These are phyloP conservation scores for Propithecus deckenii DNA, from an alignment of 2,797 vertebrate species.

Conservation along the genomic window DNA sequence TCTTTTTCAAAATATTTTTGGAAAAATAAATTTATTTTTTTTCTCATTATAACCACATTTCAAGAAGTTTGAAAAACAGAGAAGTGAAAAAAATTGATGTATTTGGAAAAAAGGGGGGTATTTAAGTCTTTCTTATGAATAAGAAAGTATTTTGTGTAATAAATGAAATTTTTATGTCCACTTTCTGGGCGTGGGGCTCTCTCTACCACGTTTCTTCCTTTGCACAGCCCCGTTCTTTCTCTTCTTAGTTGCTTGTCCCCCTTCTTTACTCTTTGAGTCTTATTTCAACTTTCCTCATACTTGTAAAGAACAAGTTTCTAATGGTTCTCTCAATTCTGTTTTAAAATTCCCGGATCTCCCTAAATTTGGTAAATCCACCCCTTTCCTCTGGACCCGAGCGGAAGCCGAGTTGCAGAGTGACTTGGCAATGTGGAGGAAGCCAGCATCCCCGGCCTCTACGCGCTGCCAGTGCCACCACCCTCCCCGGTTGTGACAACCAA, in stretches of 20 bases:
- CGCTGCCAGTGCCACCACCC: background rate
- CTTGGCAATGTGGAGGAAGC: background rate
- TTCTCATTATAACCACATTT: slow-evolving; percentile 5
- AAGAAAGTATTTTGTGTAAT: slow-evolving; percentile 25
- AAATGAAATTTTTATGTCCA: slow-evolving; percentile 29
- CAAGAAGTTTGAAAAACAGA: slow-evolving; percentile 34
- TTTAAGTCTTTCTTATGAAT: slow-evolving; percentile 64
- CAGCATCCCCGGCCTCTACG: background rate
- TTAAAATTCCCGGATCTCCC: background rate
- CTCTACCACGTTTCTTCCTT: background rate
- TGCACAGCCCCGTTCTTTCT: accelerated
- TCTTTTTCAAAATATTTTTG: background rate
- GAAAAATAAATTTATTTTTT: background rate
- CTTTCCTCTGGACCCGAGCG: background rate
- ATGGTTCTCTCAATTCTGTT: background rate
- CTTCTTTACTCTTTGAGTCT: background rate
- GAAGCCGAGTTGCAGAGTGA: background rate
- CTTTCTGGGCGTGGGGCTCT: background rate
- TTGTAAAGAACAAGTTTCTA: background rate
- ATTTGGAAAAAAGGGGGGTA: slow-evolving; percentile 29
- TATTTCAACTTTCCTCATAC: background rate
- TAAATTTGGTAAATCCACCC: background rate
- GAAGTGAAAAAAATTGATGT: background rate
- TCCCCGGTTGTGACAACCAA: background rate
- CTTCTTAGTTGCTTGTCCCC: background rate